phyloP scores from a whole-genome alignment of 2,113 vertebrate genomes.

The Maccullochella peelii region DNA sequence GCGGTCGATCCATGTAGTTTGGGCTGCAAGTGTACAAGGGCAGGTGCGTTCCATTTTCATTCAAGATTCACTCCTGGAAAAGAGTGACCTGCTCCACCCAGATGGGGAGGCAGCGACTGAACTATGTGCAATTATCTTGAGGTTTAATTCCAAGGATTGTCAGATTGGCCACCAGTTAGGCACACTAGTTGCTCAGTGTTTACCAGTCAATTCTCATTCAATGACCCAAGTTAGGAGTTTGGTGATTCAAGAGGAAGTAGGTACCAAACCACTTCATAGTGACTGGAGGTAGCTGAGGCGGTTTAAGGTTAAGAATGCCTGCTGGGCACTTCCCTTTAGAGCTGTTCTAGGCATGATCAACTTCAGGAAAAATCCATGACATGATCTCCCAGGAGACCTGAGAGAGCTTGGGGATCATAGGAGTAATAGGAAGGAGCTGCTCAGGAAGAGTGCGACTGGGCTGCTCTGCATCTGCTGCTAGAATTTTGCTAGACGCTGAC shows the following conservation, averaged over 20 bases:
- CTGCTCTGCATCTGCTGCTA: background rate
- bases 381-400: conserved; percentile 13
- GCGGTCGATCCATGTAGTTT: too few relatives aligned
- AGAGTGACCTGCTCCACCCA: background rate
- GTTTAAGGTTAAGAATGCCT: background rate
- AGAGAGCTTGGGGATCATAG: background rate
- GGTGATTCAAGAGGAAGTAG: background rate
- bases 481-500: background rate
- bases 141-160: background rate
- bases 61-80: background rate
- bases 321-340: background rate
- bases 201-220: background rate
- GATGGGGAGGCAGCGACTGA: background rate
- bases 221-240: background rate
- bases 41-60: too few relatives aligned
- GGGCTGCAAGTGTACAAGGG: too few relatives aligned
- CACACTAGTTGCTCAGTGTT: background rate
- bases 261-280: background rate
- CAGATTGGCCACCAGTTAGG: background rate
- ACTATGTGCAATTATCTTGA: background rate
- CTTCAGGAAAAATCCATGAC: conserved; percentile 31
- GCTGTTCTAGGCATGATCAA: conserved; percentile 2
- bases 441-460: background rate
- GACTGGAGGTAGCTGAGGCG: background rate
- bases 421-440: background rate